phyloP scores from a whole-genome alignment of 2,888 invertebrate genomes.

The Junonia oenone region DNA sequence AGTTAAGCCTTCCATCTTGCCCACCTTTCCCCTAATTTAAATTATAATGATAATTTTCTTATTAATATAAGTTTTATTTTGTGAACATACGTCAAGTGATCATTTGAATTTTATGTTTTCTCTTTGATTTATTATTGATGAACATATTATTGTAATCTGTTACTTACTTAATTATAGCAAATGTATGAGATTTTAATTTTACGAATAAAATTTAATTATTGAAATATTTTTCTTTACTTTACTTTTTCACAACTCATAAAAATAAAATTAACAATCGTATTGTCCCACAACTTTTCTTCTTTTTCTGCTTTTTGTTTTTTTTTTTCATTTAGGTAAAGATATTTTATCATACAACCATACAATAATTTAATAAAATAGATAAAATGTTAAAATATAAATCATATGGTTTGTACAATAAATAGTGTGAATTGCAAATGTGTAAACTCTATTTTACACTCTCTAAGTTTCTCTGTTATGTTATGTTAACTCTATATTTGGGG shows the following conservation, averaged over 20 bases:
- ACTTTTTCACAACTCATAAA: neutral
- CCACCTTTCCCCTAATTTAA: no score
- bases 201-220: conserved; percentile 24
- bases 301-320: no score
- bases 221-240: conserved; percentile 26
- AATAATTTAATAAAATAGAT: neutral
- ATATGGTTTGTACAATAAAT: no score
- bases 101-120: neutral
- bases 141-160: conserved; percentile 61
- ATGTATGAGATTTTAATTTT: conserved; percentile 41
- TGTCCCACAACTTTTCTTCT: no score
- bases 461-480: no score
- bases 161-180: conserved; percentile 48
- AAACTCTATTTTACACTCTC: no score
- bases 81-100: neutral
- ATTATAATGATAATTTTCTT: neutral
- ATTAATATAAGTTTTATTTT: neutral
- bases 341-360: neutral
- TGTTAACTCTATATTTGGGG: no score
- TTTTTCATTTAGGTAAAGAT: no score
- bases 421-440: no score
- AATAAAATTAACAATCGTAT: no score
- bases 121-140: conserved; percentile 46
- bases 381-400: no score
- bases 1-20: no score